These are phyloP conservation scores for Drosophila emarginata DNA, from an alignment of 2,888 invertebrate species.

Conservation along the genomic window DNA sequence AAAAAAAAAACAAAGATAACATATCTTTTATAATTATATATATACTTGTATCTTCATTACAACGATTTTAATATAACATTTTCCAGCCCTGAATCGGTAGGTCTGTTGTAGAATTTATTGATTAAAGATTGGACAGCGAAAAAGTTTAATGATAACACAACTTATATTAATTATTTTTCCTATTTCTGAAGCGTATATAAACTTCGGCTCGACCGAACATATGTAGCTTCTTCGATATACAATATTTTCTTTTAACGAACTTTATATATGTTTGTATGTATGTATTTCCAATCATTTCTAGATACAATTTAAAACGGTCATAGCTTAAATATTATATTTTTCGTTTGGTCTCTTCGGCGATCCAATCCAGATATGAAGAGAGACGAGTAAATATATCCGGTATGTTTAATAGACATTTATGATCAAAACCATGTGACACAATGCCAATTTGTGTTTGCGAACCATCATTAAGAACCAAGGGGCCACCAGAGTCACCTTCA, in stretches of 20 bases:
- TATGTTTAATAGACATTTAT: slow-evolving; percentile 33
- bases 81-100: no score
- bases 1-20: slow-evolving; percentile 59
- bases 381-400: slow-evolving; percentile 59
- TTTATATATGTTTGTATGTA: no score
- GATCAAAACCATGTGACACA: slow-evolving; percentile 63
- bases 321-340: background rate
- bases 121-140: no score
- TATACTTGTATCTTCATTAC: no score
- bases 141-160: no score
- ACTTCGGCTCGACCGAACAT: no score
- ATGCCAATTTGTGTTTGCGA: slow-evolving; percentile 49
- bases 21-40: no score
- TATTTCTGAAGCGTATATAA: no score
- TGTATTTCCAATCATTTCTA: background rate
- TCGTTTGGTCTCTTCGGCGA: slow-evolving; percentile 33
- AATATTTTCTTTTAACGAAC: no score
- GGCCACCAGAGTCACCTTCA: slow-evolving; percentile 59
- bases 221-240: no score
- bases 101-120: no score
- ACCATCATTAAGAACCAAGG: slow-evolving; percentile 47
- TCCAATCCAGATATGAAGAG: slow-evolving; percentile 43
- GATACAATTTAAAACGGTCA: background rate
- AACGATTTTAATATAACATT: background rate
- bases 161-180: no score